Evolutionary conservation across 2,113 vertebrate species (phyloP).

Genomic region (Grallaria varia): DNA sequence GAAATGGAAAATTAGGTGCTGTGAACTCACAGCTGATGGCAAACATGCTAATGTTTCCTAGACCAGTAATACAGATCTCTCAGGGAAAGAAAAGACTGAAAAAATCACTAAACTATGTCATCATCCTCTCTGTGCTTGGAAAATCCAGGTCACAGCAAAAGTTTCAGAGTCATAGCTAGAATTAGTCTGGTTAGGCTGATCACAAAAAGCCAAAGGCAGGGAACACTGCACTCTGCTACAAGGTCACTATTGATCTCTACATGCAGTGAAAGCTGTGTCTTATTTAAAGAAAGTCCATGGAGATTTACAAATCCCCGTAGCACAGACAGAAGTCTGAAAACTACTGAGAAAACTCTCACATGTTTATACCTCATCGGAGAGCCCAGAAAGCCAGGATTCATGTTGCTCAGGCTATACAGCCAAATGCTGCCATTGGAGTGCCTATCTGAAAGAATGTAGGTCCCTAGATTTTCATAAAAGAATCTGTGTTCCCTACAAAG

Average conservation of each 20-base stretch:
- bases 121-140: neutral
- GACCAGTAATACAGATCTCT: neutral
- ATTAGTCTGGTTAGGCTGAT: neutral
- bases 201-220: neutral
- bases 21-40: neutral
- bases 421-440: neutral
- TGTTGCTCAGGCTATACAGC: neutral
- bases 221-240: neutral
- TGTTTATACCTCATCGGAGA: neutral
- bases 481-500: neutral
- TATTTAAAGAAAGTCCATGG: neutral
- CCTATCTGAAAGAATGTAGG: neutral
- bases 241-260: neutral
- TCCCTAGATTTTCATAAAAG: neutral
- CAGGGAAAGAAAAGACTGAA: neutral
- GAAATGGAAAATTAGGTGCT: neutral
- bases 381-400: neutral
- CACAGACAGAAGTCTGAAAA: neutral
- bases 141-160: neutral
- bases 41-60: neutral
- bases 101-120: neutral
- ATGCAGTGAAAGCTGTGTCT: neutral
- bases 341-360: neutral
- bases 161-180: neutral
- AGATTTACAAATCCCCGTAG: neutral